Evolutionary conservation across 2,888 invertebrate species (phyloP).

Genomic region (Eulithis testata): DNA sequence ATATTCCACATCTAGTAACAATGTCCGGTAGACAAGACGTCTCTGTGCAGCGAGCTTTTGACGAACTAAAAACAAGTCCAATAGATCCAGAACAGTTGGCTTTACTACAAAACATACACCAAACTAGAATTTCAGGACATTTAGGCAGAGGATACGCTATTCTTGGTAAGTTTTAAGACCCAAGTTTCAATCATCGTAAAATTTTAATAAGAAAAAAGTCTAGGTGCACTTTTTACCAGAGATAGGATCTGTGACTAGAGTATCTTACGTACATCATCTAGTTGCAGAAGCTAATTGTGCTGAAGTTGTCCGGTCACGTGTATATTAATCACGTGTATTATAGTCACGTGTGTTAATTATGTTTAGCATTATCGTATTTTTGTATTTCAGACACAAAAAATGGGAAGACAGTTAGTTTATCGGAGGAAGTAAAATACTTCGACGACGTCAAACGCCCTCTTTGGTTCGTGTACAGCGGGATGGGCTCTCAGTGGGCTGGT

Average conservation of each 20-base stretch:
- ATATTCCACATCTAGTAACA: conserved; percentile 77
- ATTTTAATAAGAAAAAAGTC: too few relatives aligned
- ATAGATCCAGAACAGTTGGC: conserved; percentile 77
- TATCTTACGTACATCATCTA: too few relatives aligned
- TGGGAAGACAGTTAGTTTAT: conserved; percentile 54
- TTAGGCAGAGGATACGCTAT: conserved; percentile 85
- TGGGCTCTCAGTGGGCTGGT: conserved; percentile 89
- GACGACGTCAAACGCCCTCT: conserved; percentile 76
- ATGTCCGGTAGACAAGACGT: conserved; percentile 83
- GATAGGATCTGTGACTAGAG: too few relatives aligned
- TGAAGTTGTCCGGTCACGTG: too few relatives aligned
- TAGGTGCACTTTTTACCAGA: too few relatives aligned
- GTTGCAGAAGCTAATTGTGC: too few relatives aligned
- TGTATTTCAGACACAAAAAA: conserved; percentile 54
- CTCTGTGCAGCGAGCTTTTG: conserved; percentile 58
- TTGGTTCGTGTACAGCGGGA: conserved; percentile 89
- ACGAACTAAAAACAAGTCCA: conserved; percentile 49
- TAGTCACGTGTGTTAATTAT: too few relatives aligned
- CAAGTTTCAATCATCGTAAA: too few relatives aligned
- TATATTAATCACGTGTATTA: too few relatives aligned
- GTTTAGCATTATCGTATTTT: background rate
- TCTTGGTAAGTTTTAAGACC: conserved; percentile 49
- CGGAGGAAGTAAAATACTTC: conserved; percentile 56
- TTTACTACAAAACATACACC: conserved; percentile 73
- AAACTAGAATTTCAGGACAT: conserved; percentile 76